Base-by-base conservation (phyloP, 2,888 invertebrate genomes). In the Ferdinandea cuprea region DNA sequence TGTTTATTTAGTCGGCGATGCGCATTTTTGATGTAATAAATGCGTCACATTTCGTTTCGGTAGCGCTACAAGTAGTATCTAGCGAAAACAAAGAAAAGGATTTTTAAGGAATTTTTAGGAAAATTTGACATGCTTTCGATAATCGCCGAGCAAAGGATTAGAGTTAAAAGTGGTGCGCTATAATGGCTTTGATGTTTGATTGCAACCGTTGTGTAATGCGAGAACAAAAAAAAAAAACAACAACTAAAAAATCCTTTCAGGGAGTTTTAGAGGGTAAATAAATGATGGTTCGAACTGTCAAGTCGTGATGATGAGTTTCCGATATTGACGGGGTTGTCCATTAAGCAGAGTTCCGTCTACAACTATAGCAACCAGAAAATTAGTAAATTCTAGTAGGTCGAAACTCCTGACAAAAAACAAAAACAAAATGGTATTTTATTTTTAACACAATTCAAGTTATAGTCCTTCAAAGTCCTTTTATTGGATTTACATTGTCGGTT, bases 41-140 rank as follows among this genome's bases (percentile, higher is more conserved):
- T 76, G 81, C 81, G 81, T 81, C 76, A 72, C 66, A 46, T 72
- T 81, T 48, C 19, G 52, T 66, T 71, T 76, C 71, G 76, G 76
- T 72, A 81, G 81, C 76, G 42, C 44, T 50, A 30, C 46, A 8
- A 42, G 56, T 11, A 17, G 19, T 56, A 58, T 4, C 8, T 4
- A 9, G 32, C 1, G n/a, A 35, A 13, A 42, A 28, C 9, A 7
- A 17, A 13, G 15, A 9, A 59, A 42, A 46, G 59, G 44, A 71
- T 58, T 48, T 35, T 15, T 28, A 9, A 42, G 28, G 9, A 8
- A 40, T 48, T 48, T 50, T 73, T 74, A 32, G 19, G 44, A 46
- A 28, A 48, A 81, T 81, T 81, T 76, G 71, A 76, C 81, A 81
- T 81, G 81, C 76, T 76, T 76, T 66, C 66, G 76, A 66, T 76